Conservation (phyloP, 2,113 vertebrate species). For the Myiagra hebetior region DNA sequence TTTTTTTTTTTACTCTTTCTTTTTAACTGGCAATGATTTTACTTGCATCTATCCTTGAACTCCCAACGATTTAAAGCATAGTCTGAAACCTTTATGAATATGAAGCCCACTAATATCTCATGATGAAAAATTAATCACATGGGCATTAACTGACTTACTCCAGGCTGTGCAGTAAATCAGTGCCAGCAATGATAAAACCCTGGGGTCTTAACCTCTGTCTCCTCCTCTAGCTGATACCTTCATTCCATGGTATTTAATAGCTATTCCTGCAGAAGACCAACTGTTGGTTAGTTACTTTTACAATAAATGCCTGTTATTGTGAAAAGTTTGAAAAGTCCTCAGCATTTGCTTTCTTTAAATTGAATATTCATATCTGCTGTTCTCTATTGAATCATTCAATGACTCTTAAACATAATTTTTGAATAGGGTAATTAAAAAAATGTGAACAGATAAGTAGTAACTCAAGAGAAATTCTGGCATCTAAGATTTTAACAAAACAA, state of each 20-base stretch:
- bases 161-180: background rate
- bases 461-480: background rate
- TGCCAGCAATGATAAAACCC: background rate
- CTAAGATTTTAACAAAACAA: background rate
- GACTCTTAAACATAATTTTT: background rate
- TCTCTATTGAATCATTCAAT: background rate
- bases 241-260: background rate
- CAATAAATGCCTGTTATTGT: background rate
- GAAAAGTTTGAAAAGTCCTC: background rate
- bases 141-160: background rate
- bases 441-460: background rate
- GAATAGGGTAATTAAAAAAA: background rate
- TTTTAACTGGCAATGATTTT: background rate
- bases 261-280: background rate
- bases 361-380: background rate
- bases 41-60: background rate
- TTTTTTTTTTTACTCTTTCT: background rate
- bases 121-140: background rate
- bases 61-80: background rate
- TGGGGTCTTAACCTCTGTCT: background rate
- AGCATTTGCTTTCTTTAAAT: background rate
- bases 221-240: background rate
- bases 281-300: background rate
- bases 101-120: background rate
- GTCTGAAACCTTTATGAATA: background rate